Evolutionary conservation across 2,797 vertebrate species (phyloP).

Genomic region (Menidia menidia): DNA sequence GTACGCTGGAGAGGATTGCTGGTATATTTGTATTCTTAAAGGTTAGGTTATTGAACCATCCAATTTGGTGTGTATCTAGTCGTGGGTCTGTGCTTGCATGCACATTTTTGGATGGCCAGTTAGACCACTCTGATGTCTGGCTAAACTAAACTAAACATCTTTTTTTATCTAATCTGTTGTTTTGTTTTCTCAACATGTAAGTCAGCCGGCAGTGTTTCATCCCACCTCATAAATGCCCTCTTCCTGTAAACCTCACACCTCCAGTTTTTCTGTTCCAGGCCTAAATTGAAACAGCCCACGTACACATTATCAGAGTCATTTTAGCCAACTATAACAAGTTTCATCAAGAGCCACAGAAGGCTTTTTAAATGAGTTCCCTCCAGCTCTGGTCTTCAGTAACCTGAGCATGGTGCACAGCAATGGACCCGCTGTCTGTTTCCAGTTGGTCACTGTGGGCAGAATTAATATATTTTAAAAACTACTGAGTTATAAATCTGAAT

Average conservation of each 20-base stretch:
- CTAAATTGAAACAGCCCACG: not conserved
- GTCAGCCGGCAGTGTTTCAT: not conserved
- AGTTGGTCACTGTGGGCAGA: not conserved
- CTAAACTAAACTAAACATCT: not conserved
- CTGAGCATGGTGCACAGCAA: not conserved
- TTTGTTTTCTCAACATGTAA: not conserved
- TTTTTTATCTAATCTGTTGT: slow-evolving; percentile 8
- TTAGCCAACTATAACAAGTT: not conserved
- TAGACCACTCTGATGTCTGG: not conserved
- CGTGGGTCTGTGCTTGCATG: not conserved
- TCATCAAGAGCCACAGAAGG: not conserved
- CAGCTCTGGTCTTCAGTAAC: not conserved
- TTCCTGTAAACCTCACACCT: not conserved
- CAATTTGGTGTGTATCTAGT: not conserved
- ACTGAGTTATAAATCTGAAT: slow-evolving; percentile 2
- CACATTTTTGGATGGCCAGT: slow-evolving; percentile 11
- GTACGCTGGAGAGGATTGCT: slow-evolving; percentile 36
- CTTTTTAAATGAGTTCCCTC: not conserved
- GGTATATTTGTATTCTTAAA: slow-evolving; percentile 45
- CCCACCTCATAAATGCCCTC: not conserved
- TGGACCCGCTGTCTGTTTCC: not conserved
- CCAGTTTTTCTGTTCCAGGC: not conserved
- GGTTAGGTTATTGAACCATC: slow-evolving; percentile 25
- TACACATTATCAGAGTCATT: not conserved
- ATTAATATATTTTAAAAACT: not conserved